These are phyloP conservation scores for Bombyx huttoni DNA, from an alignment of 2,888 invertebrate species.

Conservation along the genomic window DNA sequence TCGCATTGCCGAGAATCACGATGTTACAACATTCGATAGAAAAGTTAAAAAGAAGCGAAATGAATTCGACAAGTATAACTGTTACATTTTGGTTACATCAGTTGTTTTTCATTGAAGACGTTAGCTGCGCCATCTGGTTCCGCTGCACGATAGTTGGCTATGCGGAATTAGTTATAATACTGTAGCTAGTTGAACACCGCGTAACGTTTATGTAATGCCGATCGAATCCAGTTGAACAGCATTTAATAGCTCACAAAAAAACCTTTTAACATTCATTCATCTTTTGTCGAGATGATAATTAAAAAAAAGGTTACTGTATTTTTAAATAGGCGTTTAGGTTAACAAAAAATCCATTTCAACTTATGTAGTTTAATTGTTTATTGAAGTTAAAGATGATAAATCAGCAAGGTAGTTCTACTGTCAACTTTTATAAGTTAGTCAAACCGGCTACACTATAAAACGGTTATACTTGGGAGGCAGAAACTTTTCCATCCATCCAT, in stretches of 20 bases:
- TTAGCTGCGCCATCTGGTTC: conserved; percentile 19
- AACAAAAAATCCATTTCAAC: no score
- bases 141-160: conserved; percentile 9
- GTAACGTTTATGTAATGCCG: conserved; percentile 11
- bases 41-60: conserved; percentile 1
- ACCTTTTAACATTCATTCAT: background rate
- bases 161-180: conserved; percentile 9
- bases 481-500: no score
- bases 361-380: no score
- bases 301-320: no score
- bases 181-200: background rate
- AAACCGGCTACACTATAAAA: no score
- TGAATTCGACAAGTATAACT: conserved; percentile 9
- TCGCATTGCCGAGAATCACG: conserved; percentile 20
- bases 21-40: conserved; percentile 24
- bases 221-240: background rate
- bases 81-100: background rate
- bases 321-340: no score
- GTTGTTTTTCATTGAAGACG: background rate
- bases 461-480: no score
- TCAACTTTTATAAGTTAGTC: no score
- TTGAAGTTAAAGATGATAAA: no score
- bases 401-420: no score
- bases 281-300: no score
- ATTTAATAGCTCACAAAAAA: background rate